Percentiles rank a stretch among this genome's conserved stretches.
These are phyloP conservation scores for Sinella curviseta DNA, from an alignment of 1,140 invertebrate genomes.

Conservation along the genomic window DNA sequence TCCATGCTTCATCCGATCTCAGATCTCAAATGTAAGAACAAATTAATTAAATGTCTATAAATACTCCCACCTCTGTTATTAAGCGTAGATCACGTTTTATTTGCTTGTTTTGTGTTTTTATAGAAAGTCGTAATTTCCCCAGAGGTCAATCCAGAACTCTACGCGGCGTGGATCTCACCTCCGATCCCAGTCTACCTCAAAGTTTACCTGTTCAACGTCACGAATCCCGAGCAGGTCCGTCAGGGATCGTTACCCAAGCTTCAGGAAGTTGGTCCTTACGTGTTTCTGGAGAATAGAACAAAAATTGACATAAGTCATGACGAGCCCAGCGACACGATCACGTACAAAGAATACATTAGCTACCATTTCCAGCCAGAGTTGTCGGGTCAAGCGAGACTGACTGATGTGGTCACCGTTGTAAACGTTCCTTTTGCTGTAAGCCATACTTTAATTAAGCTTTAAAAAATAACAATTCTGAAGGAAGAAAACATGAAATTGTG, in stretches of 20 bases:
- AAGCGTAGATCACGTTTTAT: background rate
- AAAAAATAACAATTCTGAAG: no score
- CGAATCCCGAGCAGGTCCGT: slow-evolving; percentile 56
- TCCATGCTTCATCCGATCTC: background rate
- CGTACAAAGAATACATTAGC: slow-evolving; percentile 5
- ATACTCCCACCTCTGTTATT: no score
- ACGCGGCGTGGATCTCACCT: slow-evolving; percentile 35
- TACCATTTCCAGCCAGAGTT: slow-evolving; percentile 30
- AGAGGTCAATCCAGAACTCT: slow-evolving; percentile 30
- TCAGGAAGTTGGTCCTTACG: slow-evolving; percentile 35
- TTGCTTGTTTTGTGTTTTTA: background rate
- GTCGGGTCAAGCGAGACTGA: slow-evolving; percentile 23
- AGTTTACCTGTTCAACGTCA: slow-evolving; percentile 59
- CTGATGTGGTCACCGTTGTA: slow-evolving; percentile 37
- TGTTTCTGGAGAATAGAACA: slow-evolving; percentile 25
- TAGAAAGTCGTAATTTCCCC: background rate
- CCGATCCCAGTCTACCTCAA: slow-evolving; percentile 59
- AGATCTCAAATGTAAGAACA: slow-evolving; percentile 7
- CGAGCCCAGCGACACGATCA: slow-evolving; percentile 27
- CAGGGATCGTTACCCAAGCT: background rate
- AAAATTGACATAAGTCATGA: slow-evolving; percentile 12
- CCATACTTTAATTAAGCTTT: background rate
- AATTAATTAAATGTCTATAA: no score
- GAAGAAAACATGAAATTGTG: no score
- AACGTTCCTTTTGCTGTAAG: slow-evolving; percentile 45